Base-by-base conservation (phyloP, 2,797 vertebrate species). In the Carapus acus region DNA sequence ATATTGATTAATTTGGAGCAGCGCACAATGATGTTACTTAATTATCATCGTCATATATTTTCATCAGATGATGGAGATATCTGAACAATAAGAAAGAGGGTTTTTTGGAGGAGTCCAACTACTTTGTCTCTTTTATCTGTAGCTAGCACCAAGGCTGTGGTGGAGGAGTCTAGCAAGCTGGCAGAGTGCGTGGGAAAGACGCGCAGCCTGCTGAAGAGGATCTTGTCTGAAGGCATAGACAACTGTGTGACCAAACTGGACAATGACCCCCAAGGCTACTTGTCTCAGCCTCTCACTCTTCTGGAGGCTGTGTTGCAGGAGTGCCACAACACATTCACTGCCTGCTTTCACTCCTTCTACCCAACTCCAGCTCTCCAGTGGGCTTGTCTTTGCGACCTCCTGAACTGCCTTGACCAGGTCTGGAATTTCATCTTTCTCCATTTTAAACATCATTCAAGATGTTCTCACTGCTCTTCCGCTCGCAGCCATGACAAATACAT, bases 151-250 rank as follows among this genome's bases (percentile, higher is more conserved):
- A 98, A 99, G 85, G 93, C 95, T 19, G 91, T 94, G 79, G 90
- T 98, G 71, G 96, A 99, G 82, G 96, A 99, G 91, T 97, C 94
- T 2, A 97, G 92, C 86, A 97, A 93, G 85, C 87, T 99, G 74
- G 95, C 96, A 24, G 96, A 98, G 70, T 97, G 96, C 65, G 93
- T 98, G 84, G 96, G 95, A 49, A 98, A 99, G 87, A 97, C 96
- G 0, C 92, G 96, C 77, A 96, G 92, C 73, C 86, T 99, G 58
- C 86, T 99, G 77, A 95, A 96, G 83, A 98, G 95, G 86, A 92
- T 99, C 74, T 85, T 99, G 58, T 98, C 96, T 1, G 96, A 99
- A 86, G 95, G 95, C 67, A 94, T 96, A 81, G 95, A 98, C 76
- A 94, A 95, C 79, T 96, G 96, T 77, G 89, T 96, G 86, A 93